Conservation (phyloP, 1,140 invertebrate species). For the Aphelinus certus region DNA sequence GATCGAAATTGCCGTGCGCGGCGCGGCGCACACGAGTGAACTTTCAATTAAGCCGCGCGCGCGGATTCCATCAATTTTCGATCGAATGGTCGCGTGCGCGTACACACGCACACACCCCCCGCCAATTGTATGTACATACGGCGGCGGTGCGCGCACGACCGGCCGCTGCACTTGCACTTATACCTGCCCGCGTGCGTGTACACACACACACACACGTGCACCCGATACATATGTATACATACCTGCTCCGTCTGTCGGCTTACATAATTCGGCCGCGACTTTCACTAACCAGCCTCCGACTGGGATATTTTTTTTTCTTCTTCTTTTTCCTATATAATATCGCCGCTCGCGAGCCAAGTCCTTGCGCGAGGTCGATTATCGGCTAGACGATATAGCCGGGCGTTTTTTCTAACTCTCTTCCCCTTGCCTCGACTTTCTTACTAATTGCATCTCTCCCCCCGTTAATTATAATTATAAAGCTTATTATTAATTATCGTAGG, state of each 20-base stretch:
- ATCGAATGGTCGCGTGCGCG: constrained; percentile 13
- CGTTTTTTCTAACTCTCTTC: neutral
- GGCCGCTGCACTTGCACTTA: neutral
- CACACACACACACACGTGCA: neutral
- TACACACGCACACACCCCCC: constrained; percentile 10
- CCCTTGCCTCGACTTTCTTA: too few species aligned
- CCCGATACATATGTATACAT: neutral
- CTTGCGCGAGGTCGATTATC: constrained; percentile 33
- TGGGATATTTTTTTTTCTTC: constrained; percentile 11
- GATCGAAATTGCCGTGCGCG: neutral
- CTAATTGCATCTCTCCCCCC: neutral
- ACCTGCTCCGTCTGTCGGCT: neutral
- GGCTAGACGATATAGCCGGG: neutral
- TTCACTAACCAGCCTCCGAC: constrained; percentile 18
- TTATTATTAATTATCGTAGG: constrained; percentile 5
- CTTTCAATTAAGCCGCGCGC: constrained; percentile 14
- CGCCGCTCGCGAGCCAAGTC: neutral
- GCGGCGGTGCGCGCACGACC: too few species aligned
- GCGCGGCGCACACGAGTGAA: neutral
- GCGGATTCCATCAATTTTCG: constrained; percentile 5
- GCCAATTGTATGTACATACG: neutral
- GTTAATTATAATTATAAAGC: constrained; percentile 21
- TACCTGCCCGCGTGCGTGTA: neutral
- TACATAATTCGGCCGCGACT: constrained; percentile 34
- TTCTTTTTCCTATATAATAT: neutral